Conservation (phyloP, 2,888 invertebrate genomes). For the Athalia cordata region DNA sequence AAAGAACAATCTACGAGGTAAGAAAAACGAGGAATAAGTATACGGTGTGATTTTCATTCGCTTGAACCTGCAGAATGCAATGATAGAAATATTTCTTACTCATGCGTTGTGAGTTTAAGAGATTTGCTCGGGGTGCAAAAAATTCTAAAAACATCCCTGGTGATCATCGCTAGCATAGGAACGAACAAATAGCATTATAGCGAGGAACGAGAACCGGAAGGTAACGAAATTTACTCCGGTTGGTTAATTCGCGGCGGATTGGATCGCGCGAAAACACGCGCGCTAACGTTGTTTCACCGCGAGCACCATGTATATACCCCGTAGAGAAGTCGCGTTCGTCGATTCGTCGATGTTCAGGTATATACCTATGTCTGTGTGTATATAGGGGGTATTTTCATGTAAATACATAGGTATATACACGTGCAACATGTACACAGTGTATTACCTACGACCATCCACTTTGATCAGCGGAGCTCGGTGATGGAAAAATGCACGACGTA, state of each 20-base stretch:
- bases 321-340: neutral
- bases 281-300: conserved; percentile 57
- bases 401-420: conserved; percentile 4
- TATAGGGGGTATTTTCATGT: neutral
- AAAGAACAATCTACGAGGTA: conserved; percentile 25
- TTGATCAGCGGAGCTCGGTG: conserved; percentile 59
- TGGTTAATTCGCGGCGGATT: conserved; percentile 65
- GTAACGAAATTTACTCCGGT: conserved; percentile 65
- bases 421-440: conserved; percentile 1
- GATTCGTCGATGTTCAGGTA: neutral
- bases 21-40: neutral
- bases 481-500: conserved; percentile 59
- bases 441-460: conserved; percentile 53
- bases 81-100: neutral
- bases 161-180: neutral
- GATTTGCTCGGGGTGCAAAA: conserved; percentile 11
- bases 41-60: neutral
- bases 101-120: neutral
- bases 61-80: no score
- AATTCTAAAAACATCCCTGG: conserved; percentile 34
- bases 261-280: conserved; percentile 65
- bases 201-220: conserved; percentile 54
- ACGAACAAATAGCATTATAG: neutral
- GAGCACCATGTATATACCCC: conserved; percentile 49
- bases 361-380: conserved; percentile 6